Percentiles rank a stretch among this genome's conserved stretches.
These are phyloP conservation scores for Antheraea assamensis DNA, from an alignment of 2,888 invertebrate species.

Conservation along the genomic window DNA sequence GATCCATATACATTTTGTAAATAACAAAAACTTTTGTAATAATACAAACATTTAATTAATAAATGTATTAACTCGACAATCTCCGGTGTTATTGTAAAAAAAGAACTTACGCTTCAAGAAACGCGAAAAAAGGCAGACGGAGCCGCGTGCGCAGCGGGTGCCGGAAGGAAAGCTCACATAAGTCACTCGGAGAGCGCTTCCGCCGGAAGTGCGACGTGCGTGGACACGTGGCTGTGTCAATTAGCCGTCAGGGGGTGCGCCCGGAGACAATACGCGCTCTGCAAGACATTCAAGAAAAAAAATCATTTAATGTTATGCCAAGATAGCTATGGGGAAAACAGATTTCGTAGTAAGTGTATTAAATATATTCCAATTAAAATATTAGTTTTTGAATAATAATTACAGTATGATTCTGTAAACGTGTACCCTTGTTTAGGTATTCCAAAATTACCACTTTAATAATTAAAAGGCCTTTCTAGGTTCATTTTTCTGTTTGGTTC, in stretches of 20 bases:
- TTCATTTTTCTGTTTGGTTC: too few relatives aligned
- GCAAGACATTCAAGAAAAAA: not conserved
- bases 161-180: constrained; percentile 67
- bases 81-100: not conserved
- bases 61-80: not conserved
- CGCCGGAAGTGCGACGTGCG: constrained; percentile 42
- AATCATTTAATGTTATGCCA: not conserved
- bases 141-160: constrained; percentile 39
- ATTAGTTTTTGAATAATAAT: not conserved
- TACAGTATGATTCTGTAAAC: not conserved
- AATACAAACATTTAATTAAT: not conserved
- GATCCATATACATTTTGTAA: not conserved
- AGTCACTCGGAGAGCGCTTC: constrained; percentile 63
- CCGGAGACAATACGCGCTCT: constrained; percentile 6
- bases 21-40: not conserved
- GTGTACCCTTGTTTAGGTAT: too few relatives aligned
- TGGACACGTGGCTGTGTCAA: constrained; percentile 56
- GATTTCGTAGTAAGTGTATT: not conserved
- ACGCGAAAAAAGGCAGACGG: constrained; percentile 19
- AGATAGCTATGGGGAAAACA: not conserved
- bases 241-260: constrained; percentile 32
- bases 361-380: not conserved
- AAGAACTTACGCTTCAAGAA: constrained; percentile 16
- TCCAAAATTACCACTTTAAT: too few relatives aligned
- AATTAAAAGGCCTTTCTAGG: too few relatives aligned